These are phyloP conservation scores for Plagodis pulveraria DNA, from an alignment of 2,888 invertebrate species.

Conservation along the genomic window DNA sequence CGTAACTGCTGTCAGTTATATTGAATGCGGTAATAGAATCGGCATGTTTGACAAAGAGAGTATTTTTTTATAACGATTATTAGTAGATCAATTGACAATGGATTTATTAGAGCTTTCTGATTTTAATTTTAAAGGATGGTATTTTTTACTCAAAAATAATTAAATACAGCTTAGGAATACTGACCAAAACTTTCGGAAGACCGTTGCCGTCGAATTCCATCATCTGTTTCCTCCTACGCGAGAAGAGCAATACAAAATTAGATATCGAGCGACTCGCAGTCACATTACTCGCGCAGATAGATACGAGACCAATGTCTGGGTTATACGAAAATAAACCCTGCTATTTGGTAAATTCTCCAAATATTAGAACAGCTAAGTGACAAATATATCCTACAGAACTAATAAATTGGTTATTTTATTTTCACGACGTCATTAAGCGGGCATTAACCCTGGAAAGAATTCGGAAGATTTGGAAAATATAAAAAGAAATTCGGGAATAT, in stretches of 20 bases:
- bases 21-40: too few relatives aligned
- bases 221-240: too few relatives aligned
- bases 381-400: slow-evolving; percentile 9
- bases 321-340: slow-evolving; percentile 40
- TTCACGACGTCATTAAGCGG: slow-evolving; percentile 16
- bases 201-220: too few relatives aligned
- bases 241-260: neutral
- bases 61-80: too few relatives aligned
- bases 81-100: too few relatives aligned
- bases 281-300: slow-evolving; percentile 10
- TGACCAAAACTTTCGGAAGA: too few relatives aligned
- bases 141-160: too few relatives aligned
- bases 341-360: slow-evolving; percentile 31
- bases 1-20: too few relatives aligned
- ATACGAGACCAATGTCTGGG: slow-evolving; percentile 8
- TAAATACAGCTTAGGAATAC: too few relatives aligned
- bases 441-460: slow-evolving; percentile 19
- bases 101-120: too few relatives aligned
- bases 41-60: too few relatives aligned
- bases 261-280: neutral
- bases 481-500: slow-evolving; percentile 1
- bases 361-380: slow-evolving; percentile 8
- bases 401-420: slow-evolving; percentile 16
- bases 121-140: too few relatives aligned
- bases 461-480: slow-evolving; percentile 6